Conservation (phyloP, 1,140 invertebrate species). For the Brachionus paranguensis region DNA sequence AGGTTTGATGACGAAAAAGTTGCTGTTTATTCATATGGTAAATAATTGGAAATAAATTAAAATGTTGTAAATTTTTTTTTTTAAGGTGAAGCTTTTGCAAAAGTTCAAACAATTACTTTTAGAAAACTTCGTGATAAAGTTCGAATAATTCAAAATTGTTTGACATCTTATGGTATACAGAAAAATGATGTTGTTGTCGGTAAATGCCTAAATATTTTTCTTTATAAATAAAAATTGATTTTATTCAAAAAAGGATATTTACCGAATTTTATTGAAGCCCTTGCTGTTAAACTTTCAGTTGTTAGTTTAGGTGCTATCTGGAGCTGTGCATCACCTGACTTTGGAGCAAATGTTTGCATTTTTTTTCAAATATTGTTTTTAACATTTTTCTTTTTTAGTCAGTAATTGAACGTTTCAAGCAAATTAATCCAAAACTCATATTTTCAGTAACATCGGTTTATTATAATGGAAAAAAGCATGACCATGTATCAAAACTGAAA, state of each 20-base stretch:
- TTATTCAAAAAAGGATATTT: constrained; percentile 54
- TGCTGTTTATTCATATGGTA: constrained; percentile 57
- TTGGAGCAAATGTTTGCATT: constrained; percentile 57
- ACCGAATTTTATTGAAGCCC: constrained; percentile 56
- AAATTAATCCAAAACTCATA: constrained; percentile 59
- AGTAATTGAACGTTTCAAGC: constrained; percentile 57
- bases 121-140: constrained; percentile 52
- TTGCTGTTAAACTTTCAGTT: constrained; percentile 59
- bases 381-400: constrained; percentile 47
- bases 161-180: constrained; percentile 52
- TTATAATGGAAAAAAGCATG: constrained; percentile 61
- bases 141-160: constrained; percentile 51
- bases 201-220: constrained; percentile 40
- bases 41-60: constrained; percentile 19
- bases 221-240: not conserved
- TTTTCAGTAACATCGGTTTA: constrained; percentile 59
- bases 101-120: constrained; percentile 50
- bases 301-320: constrained; percentile 60
- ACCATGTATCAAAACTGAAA: constrained; percentile 57
- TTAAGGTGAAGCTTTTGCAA: constrained; percentile 50
- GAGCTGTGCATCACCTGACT: constrained; percentile 61
- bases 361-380: not conserved
- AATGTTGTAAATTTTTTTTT: not conserved
- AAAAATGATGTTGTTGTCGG: constrained; percentile 58
- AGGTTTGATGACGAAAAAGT: constrained; percentile 49